A percentile compares a stretch with the other conserved stretches of the same genome.
These are phyloP conservation scores for Pachyseris speciosa DNA, from an alignment of 64 coral and sea anemone genomes.

Conservation along the genomic window DNA sequence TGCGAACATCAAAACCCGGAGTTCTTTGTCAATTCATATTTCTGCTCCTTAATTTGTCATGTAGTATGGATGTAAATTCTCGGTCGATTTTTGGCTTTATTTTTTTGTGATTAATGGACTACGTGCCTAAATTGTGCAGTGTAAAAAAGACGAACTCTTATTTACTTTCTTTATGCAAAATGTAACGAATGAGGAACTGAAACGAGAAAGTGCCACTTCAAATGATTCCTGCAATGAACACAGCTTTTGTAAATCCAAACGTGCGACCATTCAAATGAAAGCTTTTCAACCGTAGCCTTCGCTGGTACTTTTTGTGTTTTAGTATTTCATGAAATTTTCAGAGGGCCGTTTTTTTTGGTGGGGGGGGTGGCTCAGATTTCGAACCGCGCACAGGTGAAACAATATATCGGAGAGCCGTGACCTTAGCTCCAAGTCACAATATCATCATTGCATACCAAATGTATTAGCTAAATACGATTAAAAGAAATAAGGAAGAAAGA, in stretches of 20 bases:
- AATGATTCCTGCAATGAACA: background rate
- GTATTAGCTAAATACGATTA: too few relatives aligned
- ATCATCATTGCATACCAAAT: too few relatives aligned
- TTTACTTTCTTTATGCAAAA: background rate
- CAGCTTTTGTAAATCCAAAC: background rate
- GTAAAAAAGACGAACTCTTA: background rate
- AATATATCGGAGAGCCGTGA: too few relatives aligned
- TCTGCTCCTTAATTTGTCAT: background rate
- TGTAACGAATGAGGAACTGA: background rate
- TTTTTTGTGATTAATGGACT: background rate
- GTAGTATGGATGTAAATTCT: background rate
- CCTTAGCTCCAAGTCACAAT: too few relatives aligned
- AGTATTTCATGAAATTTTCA: background rate
- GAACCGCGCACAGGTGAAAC: too few relatives aligned
- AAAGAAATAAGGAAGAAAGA: too few relatives aligned
- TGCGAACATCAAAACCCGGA: too few relatives aligned
- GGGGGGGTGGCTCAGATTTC: too few relatives aligned
- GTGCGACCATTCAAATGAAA: background rate
- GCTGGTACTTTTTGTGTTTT: background rate
- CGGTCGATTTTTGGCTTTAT: background rate
- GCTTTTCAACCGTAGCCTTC: background rate
- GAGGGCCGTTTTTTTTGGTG: background rate
- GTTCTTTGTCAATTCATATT: background rate
- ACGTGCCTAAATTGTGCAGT: background rate
- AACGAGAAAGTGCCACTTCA: background rate